phyloP scores from a whole-genome alignment of 2,888 invertebrate genomes.

The Agrilus cyanescens region DNA sequence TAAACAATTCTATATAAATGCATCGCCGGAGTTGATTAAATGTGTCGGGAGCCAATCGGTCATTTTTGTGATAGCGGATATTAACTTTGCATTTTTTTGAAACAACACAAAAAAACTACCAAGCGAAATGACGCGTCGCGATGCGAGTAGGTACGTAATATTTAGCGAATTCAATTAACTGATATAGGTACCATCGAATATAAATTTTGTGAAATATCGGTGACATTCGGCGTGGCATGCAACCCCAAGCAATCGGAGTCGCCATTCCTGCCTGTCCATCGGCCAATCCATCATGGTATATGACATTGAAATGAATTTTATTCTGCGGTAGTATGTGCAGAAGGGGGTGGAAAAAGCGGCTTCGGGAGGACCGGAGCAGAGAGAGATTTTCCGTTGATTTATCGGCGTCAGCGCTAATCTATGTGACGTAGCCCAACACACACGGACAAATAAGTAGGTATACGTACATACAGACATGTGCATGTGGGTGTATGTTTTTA shows the following conservation, averaged over 20 bases:
- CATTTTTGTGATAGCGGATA: not conserved
- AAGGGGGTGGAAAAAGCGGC: constrained; percentile 9
- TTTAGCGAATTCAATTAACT: constrained; percentile 31
- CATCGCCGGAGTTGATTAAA: not conserved
- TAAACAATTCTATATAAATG: no score
- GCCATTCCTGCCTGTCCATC: constrained; percentile 32
- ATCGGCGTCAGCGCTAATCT: constrained; percentile 39
- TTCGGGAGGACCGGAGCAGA: constrained; percentile 23
- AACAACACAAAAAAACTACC: no score
- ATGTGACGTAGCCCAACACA: constrained; percentile 29
- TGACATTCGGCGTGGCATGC: constrained; percentile 24
- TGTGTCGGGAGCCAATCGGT: not conserved
- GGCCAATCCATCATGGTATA: constrained; percentile 32
- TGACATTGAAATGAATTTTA: constrained; percentile 35
- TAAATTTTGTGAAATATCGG: constrained; percentile 29
- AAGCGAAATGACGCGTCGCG: not conserved
- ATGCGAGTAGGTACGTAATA: constrained; percentile 17
- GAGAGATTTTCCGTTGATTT: constrained; percentile 38
- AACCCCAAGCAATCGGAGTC: constrained; percentile 19
- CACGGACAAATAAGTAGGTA: no score
- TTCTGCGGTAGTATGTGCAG: constrained; percentile 34
- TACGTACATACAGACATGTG: no score
- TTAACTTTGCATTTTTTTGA: no score
- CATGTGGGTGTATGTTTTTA: constrained; percentile 31
- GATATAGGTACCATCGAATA: constrained; percentile 31